Evolutionary conservation across 2,797 vertebrate genomes (phyloP), one percentile per base, ranked within the genome.

Genomic region (Channa striata): DNA sequence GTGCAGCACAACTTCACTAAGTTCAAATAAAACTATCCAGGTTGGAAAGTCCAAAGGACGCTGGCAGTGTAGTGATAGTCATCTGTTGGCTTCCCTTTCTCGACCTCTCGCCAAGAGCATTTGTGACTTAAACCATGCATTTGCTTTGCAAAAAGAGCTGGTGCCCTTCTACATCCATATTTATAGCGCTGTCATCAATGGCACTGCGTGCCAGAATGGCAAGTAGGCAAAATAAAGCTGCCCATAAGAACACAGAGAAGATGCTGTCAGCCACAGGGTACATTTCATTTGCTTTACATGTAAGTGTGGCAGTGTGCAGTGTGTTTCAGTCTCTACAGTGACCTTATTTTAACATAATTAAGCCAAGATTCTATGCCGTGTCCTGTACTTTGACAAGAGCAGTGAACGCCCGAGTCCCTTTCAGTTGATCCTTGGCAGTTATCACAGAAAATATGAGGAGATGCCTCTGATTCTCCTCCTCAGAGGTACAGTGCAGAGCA

Each of bases 101-200:
- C 64, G 56, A 69, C 59, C 60, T 65, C 23, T 43, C 48, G 25
- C 66, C 42, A 40, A 51, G 20, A 56, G 33, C 6, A 3, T 25
- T 68, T 59, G 36, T 54, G 23, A 67, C 67, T 71, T 64, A 59
- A 72, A 72, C 72, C 42, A 37, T n/a, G 0, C 20, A 67, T 59
- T 68, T 73, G 67, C 46, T 62, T 71, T 63, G 23, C 59, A 71
- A 43, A 64, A 74, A 17, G 56, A 74, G 64, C 49, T 12, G 16
- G 14, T 63, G 63, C 53, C 9, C 59, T 39, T 10, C 65, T 59
- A 17, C 34, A 75, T 68, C 11, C 59, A 63, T 74, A 77, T 73
- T 80, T 60, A 76, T 64, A 77, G 49, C 47, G 61, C 50, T 68
- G 66, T 81, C 61, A 56, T 77, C 25, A 20, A 30, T 10, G 40